Conservation (phyloP, 2,888 invertebrate genomes). For the Petrolisthes cinctipes region DNA sequence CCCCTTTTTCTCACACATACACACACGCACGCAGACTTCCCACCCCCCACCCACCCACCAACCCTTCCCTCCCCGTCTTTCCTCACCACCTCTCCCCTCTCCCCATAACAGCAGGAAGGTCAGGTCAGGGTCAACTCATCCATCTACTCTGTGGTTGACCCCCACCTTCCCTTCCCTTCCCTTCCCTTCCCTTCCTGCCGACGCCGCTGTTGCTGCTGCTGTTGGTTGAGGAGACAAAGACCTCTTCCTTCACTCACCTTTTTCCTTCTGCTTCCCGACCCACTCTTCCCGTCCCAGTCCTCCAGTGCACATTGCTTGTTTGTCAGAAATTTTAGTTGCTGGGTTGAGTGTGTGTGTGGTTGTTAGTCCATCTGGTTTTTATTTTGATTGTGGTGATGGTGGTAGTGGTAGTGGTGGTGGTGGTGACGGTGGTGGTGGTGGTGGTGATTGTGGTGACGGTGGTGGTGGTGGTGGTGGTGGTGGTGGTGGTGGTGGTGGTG, state of each 20-base stretch:
- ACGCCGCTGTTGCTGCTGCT: neutral
- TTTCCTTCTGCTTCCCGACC: neutral
- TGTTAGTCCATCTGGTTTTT: too few relatives aligned
- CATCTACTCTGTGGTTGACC: neutral
- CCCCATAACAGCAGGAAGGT: neutral
- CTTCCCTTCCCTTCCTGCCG: neutral
- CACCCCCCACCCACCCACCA: too few relatives aligned
- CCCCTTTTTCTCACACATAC: too few relatives aligned
- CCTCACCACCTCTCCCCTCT: neutral
- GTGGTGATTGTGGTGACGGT: neutral
- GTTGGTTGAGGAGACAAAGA: neutral
- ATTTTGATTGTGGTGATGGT: neutral
- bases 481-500: neutral
- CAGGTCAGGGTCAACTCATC: neutral
- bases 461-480: neutral
- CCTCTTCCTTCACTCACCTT: constrained; percentile 5
- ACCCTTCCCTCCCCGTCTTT: neutral
- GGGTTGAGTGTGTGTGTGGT: too few relatives aligned
- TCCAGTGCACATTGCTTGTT: neutral
- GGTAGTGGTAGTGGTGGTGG: too few relatives aligned
- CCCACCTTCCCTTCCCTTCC: neutral
- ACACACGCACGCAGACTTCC: too few relatives aligned
- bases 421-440: too few relatives aligned
- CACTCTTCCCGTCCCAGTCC: neutral
- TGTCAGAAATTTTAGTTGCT: too few relatives aligned